Percentiles rank a stretch among this genome's conserved stretches.
Evolutionary conservation across 2,888 invertebrate genomes (phyloP).

Genomic region (Cordilura impudica): DNA sequence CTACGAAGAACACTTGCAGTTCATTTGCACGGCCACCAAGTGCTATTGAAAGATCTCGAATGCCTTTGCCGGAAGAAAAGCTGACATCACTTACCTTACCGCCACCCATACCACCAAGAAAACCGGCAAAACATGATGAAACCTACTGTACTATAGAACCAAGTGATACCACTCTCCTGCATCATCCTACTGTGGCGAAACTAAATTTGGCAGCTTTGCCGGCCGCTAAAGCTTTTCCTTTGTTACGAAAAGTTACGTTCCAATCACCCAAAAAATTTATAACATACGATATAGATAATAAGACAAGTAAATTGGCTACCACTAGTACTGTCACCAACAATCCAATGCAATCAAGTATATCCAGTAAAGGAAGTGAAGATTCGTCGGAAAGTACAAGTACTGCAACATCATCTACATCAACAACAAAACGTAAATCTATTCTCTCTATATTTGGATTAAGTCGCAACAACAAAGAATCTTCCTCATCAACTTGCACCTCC

Average conservation of each 20-base stretch:
- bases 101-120: constrained; percentile 68
- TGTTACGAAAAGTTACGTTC: constrained; percentile 72
- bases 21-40: background rate
- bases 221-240: constrained; percentile 68
- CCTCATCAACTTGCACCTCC: background rate
- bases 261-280: constrained; percentile 74
- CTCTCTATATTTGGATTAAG: constrained; percentile 72
- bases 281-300: constrained; percentile 69
- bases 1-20: background rate
- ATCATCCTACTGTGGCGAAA: constrained; percentile 74
- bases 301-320: constrained; percentile 5
- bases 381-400: constrained; percentile 68
- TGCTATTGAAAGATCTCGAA: constrained; percentile 1
- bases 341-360: constrained; percentile 70
- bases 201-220: constrained; percentile 70
- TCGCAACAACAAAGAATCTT: constrained; percentile 66
- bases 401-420: constrained; percentile 19
- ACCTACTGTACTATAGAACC: constrained; percentile 75
- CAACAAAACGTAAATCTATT: constrained; percentile 72
- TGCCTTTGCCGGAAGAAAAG: constrained; percentile 14
- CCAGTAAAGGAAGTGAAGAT: constrained; percentile 72
- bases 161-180: constrained; percentile 68
- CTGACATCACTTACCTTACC: constrained; percentile 39
- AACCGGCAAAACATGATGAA: constrained; percentile 68
- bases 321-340: constrained; percentile 29